phyloP scores from a whole-genome alignment of 2,113 vertebrate species.

The Xiphophorus hellerii region DNA sequence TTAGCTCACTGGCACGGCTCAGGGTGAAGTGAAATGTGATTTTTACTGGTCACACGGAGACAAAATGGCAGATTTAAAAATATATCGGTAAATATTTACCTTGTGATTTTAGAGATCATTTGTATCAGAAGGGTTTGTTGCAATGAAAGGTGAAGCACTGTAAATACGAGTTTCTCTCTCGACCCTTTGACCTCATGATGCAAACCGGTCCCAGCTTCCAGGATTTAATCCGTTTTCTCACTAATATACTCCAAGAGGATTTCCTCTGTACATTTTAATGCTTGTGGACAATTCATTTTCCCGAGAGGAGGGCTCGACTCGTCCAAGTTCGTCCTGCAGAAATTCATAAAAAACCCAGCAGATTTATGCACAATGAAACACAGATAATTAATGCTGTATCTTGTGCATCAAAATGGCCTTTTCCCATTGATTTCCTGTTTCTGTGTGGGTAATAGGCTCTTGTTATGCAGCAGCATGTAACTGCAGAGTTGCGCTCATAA shows the following conservation, averaged over 20 bases:
- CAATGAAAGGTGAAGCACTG: background rate
- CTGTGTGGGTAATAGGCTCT: slow-evolving; percentile 50
- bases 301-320: background rate
- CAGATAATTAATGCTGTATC: background rate
- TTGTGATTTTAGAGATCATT: background rate
- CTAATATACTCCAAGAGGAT: slow-evolving; percentile 61
- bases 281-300: slow-evolving; percentile 16
- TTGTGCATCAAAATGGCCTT: slow-evolving; percentile 5
- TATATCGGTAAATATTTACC: background rate
- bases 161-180: slow-evolving; percentile 43
- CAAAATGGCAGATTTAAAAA: background rate
- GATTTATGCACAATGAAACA: background rate
- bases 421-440: slow-evolving; percentile 60
- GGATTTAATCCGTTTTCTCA: slow-evolving; percentile 47
- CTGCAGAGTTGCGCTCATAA: slow-evolving; percentile 45
- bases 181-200: slow-evolving; percentile 36
- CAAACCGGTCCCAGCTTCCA: slow-evolving; percentile 29
- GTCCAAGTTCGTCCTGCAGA: background rate
- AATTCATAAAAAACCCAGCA: background rate
- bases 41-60: background rate
- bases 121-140: background rate
- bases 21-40: slow-evolving; percentile 16
- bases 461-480: slow-evolving; percentile 68
- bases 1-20: background rate
- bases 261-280: slow-evolving; percentile 40